Conservation (phyloP, 2,113 vertebrate genomes). For the Arizona elegans region DNA sequence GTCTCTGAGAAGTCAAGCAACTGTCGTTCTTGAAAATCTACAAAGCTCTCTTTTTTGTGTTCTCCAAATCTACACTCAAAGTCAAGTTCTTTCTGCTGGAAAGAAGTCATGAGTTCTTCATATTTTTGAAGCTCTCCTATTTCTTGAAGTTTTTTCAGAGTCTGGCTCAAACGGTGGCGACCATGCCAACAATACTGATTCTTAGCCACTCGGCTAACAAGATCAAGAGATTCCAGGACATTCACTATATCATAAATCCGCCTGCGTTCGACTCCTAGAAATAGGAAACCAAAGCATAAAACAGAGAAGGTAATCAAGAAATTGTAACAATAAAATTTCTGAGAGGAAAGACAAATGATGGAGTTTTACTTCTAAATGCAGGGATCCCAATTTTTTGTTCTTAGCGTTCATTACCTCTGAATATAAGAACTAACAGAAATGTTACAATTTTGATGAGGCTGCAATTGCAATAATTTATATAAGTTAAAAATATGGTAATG, state of each 20-base stretch:
- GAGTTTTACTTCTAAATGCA: background rate
- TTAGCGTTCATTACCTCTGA: background rate
- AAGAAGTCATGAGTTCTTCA: conserved; percentile 79
- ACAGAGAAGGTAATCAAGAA: background rate
- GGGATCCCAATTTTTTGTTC: background rate
- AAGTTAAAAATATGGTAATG: background rate
- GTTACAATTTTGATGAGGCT: background rate
- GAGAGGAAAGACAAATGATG: background rate
- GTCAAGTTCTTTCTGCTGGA: conserved; percentile 69
- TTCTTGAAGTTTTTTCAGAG: conserved; percentile 79
- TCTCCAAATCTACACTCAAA: conserved; percentile 60
- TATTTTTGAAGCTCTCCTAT: conserved; percentile 81
- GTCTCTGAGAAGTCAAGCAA: conserved; percentile 67
- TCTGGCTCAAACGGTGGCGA: conserved; percentile 76
- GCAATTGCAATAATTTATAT: background rate
- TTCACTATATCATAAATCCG: conserved; percentile 96
- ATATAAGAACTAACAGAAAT: background rate
- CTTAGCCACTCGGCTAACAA: conserved; percentile 91
- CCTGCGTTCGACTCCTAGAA: conserved; percentile 86
- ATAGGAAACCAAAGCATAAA: conserved; percentile 4
- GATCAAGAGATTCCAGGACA: conserved; percentile 85
- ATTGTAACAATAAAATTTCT: background rate
- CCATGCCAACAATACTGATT: conserved; percentile 94
- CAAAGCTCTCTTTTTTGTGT: conserved; percentile 53
- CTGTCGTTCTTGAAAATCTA: conserved; percentile 57